These are phyloP conservation scores for Antheraea pernyi DNA, from an alignment of 1,140 invertebrate genomes.

Conservation along the genomic window DNA sequence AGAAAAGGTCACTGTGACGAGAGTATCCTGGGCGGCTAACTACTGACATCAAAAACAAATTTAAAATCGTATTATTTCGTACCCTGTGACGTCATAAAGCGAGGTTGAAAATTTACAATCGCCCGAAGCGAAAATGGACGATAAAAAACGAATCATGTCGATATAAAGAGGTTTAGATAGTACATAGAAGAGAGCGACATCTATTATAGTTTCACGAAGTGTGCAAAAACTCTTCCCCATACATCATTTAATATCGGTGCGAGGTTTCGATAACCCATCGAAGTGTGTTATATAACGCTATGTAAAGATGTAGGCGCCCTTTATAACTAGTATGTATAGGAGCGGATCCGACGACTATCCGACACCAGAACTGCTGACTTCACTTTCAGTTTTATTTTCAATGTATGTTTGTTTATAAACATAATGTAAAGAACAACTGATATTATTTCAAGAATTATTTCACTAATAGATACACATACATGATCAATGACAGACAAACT, in stretches of 20 bases:
- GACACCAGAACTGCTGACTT: too few relatives aligned
- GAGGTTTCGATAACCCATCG: conserved; percentile 2
- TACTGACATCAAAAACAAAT: too few relatives aligned
- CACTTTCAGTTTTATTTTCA: too few relatives aligned
- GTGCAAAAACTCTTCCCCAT: conserved; percentile 5
- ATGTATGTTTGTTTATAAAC: too few relatives aligned
- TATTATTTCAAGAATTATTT: too few relatives aligned
- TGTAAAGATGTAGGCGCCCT: background rate
- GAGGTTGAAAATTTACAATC: background rate
- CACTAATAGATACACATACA: too few relatives aligned
- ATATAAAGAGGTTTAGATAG: conserved; percentile 11
- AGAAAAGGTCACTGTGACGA: too few relatives aligned
- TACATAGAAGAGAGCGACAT: conserved; percentile 16
- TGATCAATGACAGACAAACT: too few relatives aligned
- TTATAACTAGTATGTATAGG: too few relatives aligned
- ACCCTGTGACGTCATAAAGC: background rate
- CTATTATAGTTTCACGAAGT: conserved; percentile 17
- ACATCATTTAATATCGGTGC: conserved; percentile 4
- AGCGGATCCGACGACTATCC: too few relatives aligned
- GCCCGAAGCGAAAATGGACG: conserved; percentile 1
- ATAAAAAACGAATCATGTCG: conserved; percentile 8
- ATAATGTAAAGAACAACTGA: too few relatives aligned
- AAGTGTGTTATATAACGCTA: background rate
- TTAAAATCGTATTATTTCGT: background rate
- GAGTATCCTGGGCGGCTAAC: too few relatives aligned